A percentile compares a stretch with the other conserved stretches of the same genome.
These are phyloP conservation scores for Selene dorsalis DNA, from an alignment of 2,797 vertebrate species.

Conservation along the genomic window DNA sequence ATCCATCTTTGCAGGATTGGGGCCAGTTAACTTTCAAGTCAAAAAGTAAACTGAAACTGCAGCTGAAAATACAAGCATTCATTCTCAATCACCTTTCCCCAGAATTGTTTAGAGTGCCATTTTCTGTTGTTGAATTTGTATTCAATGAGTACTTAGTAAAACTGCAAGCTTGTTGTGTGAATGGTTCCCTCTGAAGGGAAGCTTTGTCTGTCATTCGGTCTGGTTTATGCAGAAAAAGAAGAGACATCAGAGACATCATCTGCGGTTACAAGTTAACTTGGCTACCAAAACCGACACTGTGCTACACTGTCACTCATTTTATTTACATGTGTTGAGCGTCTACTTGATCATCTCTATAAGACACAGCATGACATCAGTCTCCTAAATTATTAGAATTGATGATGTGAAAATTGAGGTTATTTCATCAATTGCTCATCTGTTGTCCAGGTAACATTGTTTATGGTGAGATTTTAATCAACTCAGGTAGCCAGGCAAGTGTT, in stretches of 20 bases:
- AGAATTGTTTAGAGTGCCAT: slow-evolving; percentile 15
- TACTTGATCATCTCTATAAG: not conserved
- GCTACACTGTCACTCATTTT: slow-evolving; percentile 10
- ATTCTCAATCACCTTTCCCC: slow-evolving; percentile 18
- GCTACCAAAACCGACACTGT: slow-evolving; percentile 39
- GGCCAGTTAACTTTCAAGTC: slow-evolving; percentile 49
- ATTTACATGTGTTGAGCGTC: not conserved
- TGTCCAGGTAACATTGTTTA: slow-evolving; percentile 8
- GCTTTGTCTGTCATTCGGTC: slow-evolving; percentile 27
- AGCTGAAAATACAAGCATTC: slow-evolving; percentile 33
- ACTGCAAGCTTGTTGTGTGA: slow-evolving; percentile 1
- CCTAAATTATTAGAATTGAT: not conserved
- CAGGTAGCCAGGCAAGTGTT: slow-evolving; percentile 67
- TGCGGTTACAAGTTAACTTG: slow-evolving; percentile 33
- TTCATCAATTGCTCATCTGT: slow-evolving; percentile 4
- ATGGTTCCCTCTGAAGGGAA: slow-evolving; percentile 1
- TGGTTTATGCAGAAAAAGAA: slow-evolving; percentile 35
- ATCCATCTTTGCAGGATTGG: slow-evolving; percentile 55
- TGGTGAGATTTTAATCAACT: slow-evolving; percentile 21
- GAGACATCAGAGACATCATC: slow-evolving; percentile 51
- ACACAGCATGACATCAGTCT: not conserved
- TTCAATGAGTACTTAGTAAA: not conserved
- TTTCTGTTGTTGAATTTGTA: not conserved
- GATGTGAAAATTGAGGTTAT: not conserved
- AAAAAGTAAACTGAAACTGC: slow-evolving; percentile 32